Percentiles rank a stretch among this genome's conserved stretches.
Evolutionary conservation across 2,113 vertebrate species (phyloP).

Genomic region (Ictidomys tridecemlineatus): DNA sequence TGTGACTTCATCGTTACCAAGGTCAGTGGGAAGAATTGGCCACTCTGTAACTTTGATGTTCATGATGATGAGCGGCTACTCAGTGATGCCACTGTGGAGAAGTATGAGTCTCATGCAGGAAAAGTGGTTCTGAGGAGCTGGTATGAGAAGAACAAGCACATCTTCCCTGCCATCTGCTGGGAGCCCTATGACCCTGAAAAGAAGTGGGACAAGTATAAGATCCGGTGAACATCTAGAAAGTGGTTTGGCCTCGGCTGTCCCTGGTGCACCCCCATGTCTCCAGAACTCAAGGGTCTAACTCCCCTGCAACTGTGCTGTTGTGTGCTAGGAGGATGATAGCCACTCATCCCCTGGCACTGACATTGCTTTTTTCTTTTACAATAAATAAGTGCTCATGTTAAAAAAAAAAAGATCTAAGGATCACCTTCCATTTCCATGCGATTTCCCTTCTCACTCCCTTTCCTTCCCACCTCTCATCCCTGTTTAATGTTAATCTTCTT

Average conservation of each 20-base stretch:
- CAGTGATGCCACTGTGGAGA: constrained; percentile 95
- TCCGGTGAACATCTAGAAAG: constrained; percentile 65
- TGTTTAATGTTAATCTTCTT: too few species aligned
- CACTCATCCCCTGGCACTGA: too few species aligned
- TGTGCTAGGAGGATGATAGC: not conserved
- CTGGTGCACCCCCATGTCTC: fast-evolving
- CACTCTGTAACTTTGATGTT: constrained; percentile 96
- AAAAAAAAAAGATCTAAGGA: not conserved
- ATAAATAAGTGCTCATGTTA: not conserved
- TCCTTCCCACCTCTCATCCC: too few species aligned
- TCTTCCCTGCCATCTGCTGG: constrained; percentile 96
- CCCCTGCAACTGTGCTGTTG: not conserved
- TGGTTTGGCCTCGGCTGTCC: not conserved
- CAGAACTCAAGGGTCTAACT: not conserved
- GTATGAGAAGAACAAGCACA: constrained; percentile 97
- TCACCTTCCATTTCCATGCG: too few species aligned
- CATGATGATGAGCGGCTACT: constrained; percentile 95
- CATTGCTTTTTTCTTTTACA: not conserved
- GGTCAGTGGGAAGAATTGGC: constrained; percentile 93
- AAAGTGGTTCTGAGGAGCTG: constrained; percentile 87
- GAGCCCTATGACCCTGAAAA: constrained; percentile 96
- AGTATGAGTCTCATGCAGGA: constrained; percentile 95
- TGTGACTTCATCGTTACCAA: constrained; percentile 94
- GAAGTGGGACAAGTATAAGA: constrained; percentile 96
- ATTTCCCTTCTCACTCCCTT: too few species aligned